phyloP scores from a whole-genome alignment of 64 coral and sea anemone genomes.

The Trachythela sp. region DNA sequence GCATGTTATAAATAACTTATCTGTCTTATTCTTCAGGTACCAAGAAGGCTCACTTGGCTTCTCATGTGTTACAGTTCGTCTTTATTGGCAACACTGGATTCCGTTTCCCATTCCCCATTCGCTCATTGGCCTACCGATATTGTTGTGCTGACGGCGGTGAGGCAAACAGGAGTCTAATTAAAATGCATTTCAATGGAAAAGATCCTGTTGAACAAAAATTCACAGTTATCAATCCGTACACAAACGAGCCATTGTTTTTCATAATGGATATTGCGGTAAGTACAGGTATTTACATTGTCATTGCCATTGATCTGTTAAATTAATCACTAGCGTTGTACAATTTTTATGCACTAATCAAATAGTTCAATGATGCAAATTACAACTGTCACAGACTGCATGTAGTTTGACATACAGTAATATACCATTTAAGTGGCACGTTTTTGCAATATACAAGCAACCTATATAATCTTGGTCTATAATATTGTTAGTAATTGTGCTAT shows the following conservation, averaged over 20 bases:
- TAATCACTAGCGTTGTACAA: not conserved
- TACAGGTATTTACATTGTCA: not conserved
- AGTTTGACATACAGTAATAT: too few relatives aligned
- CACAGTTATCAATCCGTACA: not conserved
- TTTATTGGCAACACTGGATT: slow-evolving; percentile 1
- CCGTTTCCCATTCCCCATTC: not conserved
- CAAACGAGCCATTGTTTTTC: not conserved
- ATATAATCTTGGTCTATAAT: too few relatives aligned
- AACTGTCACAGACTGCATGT: too few relatives aligned
- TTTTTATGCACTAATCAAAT: too few relatives aligned
- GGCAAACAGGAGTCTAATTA: not conserved
- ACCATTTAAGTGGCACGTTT: too few relatives aligned
- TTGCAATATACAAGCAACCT: too few relatives aligned
- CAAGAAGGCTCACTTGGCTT: not conserved
- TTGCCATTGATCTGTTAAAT: not conserved
- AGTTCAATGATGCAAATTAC: too few relatives aligned
- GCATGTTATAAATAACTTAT: not conserved
- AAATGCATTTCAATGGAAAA: not conserved
- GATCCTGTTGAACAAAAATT: not conserved
- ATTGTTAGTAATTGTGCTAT: not conserved
- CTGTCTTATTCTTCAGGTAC: not conserved
- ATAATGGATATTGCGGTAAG: not conserved
- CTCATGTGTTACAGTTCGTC: slow-evolving; percentile 6
- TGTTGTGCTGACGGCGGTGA: not conserved
- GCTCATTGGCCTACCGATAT: not conserved